These are phyloP conservation scores for Lepidurus apus DNA, from an alignment of 1,140 invertebrate genomes.

Conservation along the genomic window DNA sequence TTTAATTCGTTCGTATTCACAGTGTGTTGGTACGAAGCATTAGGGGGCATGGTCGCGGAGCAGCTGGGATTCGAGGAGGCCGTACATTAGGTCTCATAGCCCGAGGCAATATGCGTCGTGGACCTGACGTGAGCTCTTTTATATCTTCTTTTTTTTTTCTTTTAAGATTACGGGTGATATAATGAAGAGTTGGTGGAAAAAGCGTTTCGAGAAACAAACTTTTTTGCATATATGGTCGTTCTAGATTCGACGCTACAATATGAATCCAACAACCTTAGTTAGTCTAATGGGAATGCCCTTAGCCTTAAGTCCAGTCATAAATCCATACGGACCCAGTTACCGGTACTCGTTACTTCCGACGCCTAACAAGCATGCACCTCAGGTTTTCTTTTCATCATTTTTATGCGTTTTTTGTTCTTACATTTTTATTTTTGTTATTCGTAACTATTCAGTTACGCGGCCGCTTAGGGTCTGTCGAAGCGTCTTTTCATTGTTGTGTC, in stretches of 20 bases:
- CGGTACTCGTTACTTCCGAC: background rate
- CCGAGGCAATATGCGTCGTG: background rate
- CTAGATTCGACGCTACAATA: background rate
- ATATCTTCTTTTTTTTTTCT: background rate
- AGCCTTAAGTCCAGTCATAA: background rate
- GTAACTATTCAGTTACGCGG: background rate
- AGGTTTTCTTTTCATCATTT: background rate
- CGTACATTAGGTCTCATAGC: background rate
- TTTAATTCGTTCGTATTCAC: too few species aligned
- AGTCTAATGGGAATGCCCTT: background rate
- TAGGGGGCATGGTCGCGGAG: background rate
- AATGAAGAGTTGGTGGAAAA: background rate
- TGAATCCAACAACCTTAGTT: slow-evolving; percentile 5
- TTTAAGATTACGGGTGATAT: background rate
- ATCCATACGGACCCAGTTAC: background rate
- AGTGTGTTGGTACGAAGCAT: background rate
- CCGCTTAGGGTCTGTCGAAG: too few species aligned
- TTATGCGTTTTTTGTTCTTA: background rate
- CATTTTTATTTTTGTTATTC: background rate
- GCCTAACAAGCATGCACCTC: background rate
- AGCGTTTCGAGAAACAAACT: too few species aligned
- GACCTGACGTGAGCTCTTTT: background rate
- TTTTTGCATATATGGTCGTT: background rate
- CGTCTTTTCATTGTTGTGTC: too few species aligned
- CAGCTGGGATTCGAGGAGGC: background rate